These are phyloP conservation scores for Drosophila trapezifrons DNA, from an alignment of 1,140 invertebrate species.

Conservation along the genomic window DNA sequence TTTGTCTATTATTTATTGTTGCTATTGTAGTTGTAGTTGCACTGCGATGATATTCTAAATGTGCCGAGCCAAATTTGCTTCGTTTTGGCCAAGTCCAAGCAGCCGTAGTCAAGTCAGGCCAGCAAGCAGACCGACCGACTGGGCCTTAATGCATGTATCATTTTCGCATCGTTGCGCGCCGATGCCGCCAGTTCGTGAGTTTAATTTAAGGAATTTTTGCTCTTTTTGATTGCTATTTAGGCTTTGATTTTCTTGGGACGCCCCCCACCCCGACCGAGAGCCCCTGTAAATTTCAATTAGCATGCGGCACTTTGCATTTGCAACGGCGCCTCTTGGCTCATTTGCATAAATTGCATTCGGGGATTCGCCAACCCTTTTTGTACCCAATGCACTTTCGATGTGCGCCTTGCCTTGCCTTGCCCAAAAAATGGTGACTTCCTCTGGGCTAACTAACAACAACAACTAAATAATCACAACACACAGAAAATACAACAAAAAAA, in stretches of 20 bases:
- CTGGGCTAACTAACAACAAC: slow-evolving; percentile 51
- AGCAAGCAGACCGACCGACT: slow-evolving; percentile 11
- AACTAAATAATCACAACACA: slow-evolving; percentile 29
- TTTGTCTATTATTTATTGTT: slow-evolving; percentile 60
- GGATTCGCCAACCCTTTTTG: slow-evolving; percentile 71
- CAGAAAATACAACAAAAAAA: slow-evolving; percentile 34
- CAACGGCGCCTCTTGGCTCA: slow-evolving; percentile 76
- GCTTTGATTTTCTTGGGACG: slow-evolving; percentile 57
- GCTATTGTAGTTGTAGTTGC: slow-evolving; percentile 34
- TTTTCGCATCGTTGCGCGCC: slow-evolving; percentile 75
- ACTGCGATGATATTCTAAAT: slow-evolving; percentile 81
- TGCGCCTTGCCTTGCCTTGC: slow-evolving; percentile 58
- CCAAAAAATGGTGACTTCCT: slow-evolving; percentile 62
- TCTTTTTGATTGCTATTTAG: slow-evolving; percentile 82
- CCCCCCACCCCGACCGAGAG: not conserved
- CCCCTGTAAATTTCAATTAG: slow-evolving; percentile 74
- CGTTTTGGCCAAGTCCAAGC: slow-evolving; percentile 74
- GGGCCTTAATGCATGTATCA: slow-evolving; percentile 79
- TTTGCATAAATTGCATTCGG: slow-evolving; percentile 78
- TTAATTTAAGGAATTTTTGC: slow-evolving; percentile 82
- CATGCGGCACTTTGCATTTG: slow-evolving; percentile 81
- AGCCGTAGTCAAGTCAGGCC: slow-evolving; percentile 5
- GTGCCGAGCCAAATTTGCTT: slow-evolving; percentile 79
- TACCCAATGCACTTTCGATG: slow-evolving; percentile 30
- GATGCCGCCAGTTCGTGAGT: slow-evolving; percentile 70